phyloP scores from a whole-genome alignment of 2,113 vertebrate genomes.

The Baryphthengus martii region DNA sequence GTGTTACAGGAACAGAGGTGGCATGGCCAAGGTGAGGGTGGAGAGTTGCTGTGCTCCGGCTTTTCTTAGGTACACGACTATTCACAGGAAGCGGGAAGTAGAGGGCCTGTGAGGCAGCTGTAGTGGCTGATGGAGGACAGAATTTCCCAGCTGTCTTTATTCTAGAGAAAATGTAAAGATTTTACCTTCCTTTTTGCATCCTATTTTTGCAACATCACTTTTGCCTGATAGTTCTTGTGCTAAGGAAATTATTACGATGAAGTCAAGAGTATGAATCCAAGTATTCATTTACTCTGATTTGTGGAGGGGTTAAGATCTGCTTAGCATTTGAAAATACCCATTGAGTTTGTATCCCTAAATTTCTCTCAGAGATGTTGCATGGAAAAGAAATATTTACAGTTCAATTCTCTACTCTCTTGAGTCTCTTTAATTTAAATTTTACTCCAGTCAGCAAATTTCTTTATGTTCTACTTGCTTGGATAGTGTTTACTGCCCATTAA shows the following conservation, averaged over 20 bases:
- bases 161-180: not conserved
- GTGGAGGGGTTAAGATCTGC: not conserved
- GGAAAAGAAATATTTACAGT: not conserved
- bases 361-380: not conserved
- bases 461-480: not conserved
- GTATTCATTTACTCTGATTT: not conserved
- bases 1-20: not conserved
- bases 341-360: not conserved
- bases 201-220: not conserved
- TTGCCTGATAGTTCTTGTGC: not conserved
- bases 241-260: not conserved
- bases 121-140: not conserved
- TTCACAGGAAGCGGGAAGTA: not conserved
- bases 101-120: not conserved
- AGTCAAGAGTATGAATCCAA: not conserved
- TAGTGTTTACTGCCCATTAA: not conserved
- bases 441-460: not conserved
- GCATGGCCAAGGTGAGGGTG: not conserved
- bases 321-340: not conserved
- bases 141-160: not conserved
- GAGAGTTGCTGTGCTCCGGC: not conserved
- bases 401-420: not conserved
- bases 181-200: not conserved
- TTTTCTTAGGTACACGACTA: not conserved
- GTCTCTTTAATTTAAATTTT: not conserved